phyloP scores from a whole-genome alignment of 2,797 vertebrate species.

The Sebastes jordani region DNA sequence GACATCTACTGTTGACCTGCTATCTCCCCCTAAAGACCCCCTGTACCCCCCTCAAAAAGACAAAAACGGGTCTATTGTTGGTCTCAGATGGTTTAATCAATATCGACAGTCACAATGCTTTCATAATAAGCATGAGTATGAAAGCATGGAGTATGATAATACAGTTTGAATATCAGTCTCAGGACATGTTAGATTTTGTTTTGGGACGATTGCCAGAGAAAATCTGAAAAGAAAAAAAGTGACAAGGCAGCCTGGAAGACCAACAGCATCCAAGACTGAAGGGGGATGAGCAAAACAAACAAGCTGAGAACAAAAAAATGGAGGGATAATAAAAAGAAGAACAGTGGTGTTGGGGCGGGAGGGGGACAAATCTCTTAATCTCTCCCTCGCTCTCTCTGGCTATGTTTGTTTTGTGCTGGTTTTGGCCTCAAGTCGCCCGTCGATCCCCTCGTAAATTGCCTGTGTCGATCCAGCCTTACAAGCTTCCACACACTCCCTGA shows the following conservation, averaged over 20 bases:
- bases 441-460: constrained; percentile 71
- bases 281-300: constrained; percentile 39
- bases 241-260: constrained; percentile 12
- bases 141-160: constrained; percentile 10
- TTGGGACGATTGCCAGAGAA: background rate
- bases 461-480: constrained; percentile 61
- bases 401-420: constrained; percentile 66
- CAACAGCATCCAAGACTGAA: constrained; percentile 18
- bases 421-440: constrained; percentile 58
- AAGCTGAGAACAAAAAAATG: constrained; percentile 23
- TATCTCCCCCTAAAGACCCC: too few relatives aligned
- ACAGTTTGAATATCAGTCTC: constrained; percentile 16
- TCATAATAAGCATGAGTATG: background rate
- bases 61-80: too few relatives aligned
- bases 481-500: constrained; percentile 56
- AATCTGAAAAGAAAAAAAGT: background rate
- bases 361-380: constrained; percentile 74
- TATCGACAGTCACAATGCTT: background rate
- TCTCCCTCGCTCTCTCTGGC: constrained; percentile 40
- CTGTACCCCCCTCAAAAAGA: too few relatives aligned
- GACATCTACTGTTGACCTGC: too few relatives aligned
- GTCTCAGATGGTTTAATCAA: background rate
- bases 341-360: background rate
- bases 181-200: background rate
- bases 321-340: constrained; percentile 49